These are phyloP conservation scores for Euzophera pinguis DNA, from an alignment of 2,888 invertebrate species.

Conservation along the genomic window DNA sequence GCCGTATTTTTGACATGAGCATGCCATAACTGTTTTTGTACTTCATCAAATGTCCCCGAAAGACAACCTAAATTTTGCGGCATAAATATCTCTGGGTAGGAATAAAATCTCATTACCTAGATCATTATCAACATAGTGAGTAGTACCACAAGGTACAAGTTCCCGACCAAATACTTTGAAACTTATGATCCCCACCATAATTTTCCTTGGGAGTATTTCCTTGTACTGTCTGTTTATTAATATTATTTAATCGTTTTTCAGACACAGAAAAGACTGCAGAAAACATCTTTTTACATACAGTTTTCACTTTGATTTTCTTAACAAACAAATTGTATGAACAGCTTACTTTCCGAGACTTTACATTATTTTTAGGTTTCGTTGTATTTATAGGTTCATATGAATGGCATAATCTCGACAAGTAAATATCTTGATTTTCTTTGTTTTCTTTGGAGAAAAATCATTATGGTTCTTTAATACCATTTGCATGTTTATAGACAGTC, in stretches of 20 bases:
- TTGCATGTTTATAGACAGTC: neutral
- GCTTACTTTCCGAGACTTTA: constrained; percentile 1
- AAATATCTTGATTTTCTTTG: constrained; percentile 1
- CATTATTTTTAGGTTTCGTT: neutral
- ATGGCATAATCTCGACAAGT: neutral
- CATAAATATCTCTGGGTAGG: too few relatives aligned
- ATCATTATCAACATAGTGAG: too few relatives aligned
- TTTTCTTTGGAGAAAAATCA: neutral
- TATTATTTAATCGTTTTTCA: constrained; percentile 11
- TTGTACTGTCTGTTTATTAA: constrained; percentile 8
- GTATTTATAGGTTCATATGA: neutral
- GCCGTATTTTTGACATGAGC: too few relatives aligned
- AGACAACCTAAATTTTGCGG: too few relatives aligned
- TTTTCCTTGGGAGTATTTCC: constrained; percentile 4
- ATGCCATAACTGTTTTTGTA: too few relatives aligned
- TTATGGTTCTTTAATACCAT: neutral
- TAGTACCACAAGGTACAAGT: too few relatives aligned
- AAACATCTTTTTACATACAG: constrained; percentile 5
- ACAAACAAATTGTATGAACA: constrained; percentile 3
- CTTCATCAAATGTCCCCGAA: too few relatives aligned
- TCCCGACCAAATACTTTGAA: too few relatives aligned
- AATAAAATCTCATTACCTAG: too few relatives aligned
- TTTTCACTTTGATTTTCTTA: neutral
- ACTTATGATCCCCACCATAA: too few relatives aligned
- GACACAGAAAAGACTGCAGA: constrained; percentile 8